These are phyloP conservation scores for Rhinolophus sinicus DNA, from an alignment of 2,113 vertebrate genomes.

Conservation along the genomic window DNA sequence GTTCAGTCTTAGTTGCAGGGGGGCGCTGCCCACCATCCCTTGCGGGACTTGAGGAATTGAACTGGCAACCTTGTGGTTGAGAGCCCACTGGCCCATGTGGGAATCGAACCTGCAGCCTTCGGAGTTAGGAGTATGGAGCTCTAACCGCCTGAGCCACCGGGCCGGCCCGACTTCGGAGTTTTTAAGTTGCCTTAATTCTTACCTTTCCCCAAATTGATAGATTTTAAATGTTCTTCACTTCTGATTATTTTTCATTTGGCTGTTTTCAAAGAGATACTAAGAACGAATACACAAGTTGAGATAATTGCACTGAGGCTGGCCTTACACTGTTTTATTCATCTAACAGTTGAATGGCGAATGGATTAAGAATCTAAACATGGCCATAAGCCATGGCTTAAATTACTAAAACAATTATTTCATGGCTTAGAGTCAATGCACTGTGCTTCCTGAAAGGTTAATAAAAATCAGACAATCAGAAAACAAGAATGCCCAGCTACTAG, in stretches of 20 bases:
- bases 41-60: too few species aligned
- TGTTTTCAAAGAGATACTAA: constrained; percentile 42
- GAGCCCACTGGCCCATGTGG: too few species aligned
- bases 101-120: too few species aligned
- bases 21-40: too few species aligned
- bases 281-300: background rate
- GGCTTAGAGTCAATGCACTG: background rate
- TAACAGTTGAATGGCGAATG: background rate
- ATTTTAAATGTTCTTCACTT: constrained; percentile 12
- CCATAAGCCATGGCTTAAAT: background rate
- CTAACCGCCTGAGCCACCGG: too few species aligned
- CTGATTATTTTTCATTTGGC: constrained; percentile 33
- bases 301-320: background rate
- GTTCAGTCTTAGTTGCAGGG: too few species aligned
- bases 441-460: constrained; percentile 48
- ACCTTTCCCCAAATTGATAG: background rate
- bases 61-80: too few species aligned
- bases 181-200: constrained; percentile 31
- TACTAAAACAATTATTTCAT: constrained; percentile 43
- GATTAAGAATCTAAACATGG: constrained; percentile 38
- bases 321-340: constrained; percentile 16
- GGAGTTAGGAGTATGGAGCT: too few species aligned
- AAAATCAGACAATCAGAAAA: background rate
- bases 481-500: background rate
- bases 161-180: background rate